Evolutionary conservation across 2,888 invertebrate genomes (phyloP), one percentile per base, ranked within the genome.

Genomic region (Apamea monoglypha): DNA sequence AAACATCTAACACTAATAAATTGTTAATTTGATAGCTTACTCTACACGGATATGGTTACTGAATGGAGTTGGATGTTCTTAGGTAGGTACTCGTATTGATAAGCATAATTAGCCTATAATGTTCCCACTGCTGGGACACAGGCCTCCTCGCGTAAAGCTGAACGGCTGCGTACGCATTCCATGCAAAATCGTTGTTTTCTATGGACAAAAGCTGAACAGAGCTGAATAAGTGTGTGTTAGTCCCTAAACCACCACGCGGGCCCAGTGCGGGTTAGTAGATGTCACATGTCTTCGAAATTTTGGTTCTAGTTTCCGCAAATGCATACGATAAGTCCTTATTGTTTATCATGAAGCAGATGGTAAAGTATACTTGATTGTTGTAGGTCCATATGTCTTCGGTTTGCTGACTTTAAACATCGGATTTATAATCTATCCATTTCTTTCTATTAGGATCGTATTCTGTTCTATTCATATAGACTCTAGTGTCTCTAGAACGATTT

Each of bases 11-110:
- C 78, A 73, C 78, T 82, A 84, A 87, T 87, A 85, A 85, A 87
- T 83, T 80, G 83, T 76, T 88, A 85, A 91, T 86, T 87, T 83
- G 82, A 87, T 86, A 87, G 74, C 78, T 78, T 74, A 74, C 63
- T 82, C 77, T 83, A 63, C 76, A 53, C 50, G 61, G 76, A 82
- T 80, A 80, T 47, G 47, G 44, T 83, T 71, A 53, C 87, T 71
- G 80, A 74, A 80, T 63, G 50, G 56, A 75, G 32, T 63, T 66
- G 78, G 36, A 78, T 72, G 67, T 73, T 25, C 29, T 68, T 2
- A 40, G n/a, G 10, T 2, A 40, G n/a, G 10, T 74, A 44, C 32
- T 73, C 29, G 16, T 68, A 66, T 71, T 63, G 53, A 18, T 50
- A 50, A 18, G 7, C 18, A 50, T 4, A 40, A 50, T 21, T 8